phyloP scores from a whole-genome alignment of 2,888 invertebrate genomes.

The Aporophyla lueneburgensis region DNA sequence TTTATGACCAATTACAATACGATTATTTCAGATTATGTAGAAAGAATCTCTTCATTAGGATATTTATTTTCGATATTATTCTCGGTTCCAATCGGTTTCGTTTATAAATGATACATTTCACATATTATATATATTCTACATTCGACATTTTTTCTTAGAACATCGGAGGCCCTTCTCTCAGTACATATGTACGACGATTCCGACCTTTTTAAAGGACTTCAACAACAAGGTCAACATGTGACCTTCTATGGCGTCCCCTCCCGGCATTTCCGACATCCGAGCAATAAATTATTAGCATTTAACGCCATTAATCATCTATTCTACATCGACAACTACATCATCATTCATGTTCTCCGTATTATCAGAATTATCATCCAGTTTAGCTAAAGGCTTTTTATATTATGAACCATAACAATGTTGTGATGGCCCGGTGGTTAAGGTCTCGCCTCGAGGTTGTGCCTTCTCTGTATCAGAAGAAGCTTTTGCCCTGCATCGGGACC shows the following conservation, averaged over 20 bases:
- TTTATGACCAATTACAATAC: constrained; percentile 47
- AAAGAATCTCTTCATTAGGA: constrained; percentile 1
- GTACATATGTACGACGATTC: constrained; percentile 1
- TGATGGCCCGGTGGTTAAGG: too few species aligned
- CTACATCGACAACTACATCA: constrained; percentile 16
- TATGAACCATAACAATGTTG: too few species aligned
- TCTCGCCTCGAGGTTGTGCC: too few species aligned
- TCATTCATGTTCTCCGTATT: constrained; percentile 21
- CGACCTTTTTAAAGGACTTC: constrained; percentile 41
- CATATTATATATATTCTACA: not conserved
- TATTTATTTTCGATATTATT: not conserved
- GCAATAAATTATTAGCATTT: constrained; percentile 45
- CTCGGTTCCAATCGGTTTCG: not conserved
- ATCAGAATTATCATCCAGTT: constrained; percentile 7
- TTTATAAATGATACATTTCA: not conserved
- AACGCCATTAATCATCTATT: constrained; percentile 46
- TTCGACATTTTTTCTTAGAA: not conserved
- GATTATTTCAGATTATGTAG: constrained; percentile 28
- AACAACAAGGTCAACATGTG: constrained; percentile 40
- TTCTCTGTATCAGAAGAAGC: too few species aligned
- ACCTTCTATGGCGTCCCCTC: constrained; percentile 55
- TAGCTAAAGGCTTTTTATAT: too few species aligned
- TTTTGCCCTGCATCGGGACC: too few species aligned
- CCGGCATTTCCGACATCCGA: constrained; percentile 41
- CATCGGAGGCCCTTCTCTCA: not conserved